A percentile compares a stretch with the other conserved stretches of the same genome.
Conservation (phyloP, 2,113 vertebrate genomes). For the Pitta sordida region DNA sequence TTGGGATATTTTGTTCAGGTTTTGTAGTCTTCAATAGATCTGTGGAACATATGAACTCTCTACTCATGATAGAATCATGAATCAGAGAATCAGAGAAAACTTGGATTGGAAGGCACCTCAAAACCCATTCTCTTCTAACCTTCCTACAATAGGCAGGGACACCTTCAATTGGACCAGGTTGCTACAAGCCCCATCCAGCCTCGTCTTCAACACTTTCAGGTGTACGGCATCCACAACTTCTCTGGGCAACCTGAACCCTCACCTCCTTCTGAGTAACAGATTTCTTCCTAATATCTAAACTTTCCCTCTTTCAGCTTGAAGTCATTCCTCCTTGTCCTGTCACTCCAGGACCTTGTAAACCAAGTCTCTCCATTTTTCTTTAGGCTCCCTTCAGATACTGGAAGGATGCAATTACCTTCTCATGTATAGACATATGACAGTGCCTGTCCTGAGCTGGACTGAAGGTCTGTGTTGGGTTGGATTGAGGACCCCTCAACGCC, state of each 20-base stretch:
- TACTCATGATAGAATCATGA: neutral
- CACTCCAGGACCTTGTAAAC: neutral
- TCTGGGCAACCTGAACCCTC: neutral
- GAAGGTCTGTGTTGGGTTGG: neutral
- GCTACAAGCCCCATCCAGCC: accelerated
- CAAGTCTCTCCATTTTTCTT: neutral
- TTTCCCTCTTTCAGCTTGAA: neutral
- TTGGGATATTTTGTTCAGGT: accelerated
- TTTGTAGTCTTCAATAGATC: neutral
- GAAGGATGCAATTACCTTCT: neutral
- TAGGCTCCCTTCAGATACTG: neutral
- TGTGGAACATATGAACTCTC: neutral
- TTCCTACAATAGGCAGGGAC: neutral
- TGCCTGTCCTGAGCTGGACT: neutral
- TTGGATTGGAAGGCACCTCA: neutral
- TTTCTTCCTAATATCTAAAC: neutral
- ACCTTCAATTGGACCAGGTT: accelerated
- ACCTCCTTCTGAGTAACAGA: accelerated
- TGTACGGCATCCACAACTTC: neutral
- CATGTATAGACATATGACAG: accelerated
- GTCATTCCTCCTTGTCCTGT: neutral
- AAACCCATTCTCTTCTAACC: neutral
- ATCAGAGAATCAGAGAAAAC: neutral
- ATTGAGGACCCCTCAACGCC: neutral
- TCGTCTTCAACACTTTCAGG: neutral